Evolutionary conservation across 2,113 vertebrate genomes (phyloP).

Genomic region (Tachysurus vachellii): DNA sequence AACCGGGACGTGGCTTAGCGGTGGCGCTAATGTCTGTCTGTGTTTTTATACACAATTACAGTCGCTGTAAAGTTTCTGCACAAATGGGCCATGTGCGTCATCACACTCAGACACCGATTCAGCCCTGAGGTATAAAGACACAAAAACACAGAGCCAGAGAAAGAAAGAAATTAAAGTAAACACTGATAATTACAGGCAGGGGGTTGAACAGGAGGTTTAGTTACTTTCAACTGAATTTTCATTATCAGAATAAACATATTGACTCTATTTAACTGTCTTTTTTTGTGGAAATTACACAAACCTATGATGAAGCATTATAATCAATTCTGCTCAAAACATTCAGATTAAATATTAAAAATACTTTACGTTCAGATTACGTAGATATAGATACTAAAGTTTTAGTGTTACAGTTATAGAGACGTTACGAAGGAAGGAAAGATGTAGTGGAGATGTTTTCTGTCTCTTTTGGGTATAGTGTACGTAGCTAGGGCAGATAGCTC

Average conservation of each 20-base stretch:
- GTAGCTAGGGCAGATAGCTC: neutral
- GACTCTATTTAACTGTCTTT: neutral
- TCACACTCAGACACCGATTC: constrained; percentile 37
- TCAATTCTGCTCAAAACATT: neutral
- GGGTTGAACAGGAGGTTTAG: neutral
- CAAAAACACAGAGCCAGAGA: neutral
- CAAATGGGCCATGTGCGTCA: constrained; percentile 52
- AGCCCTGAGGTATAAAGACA: constrained; percentile 38
- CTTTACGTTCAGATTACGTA: neutral
- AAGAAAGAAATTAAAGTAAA: neutral
- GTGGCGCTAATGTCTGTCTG: constrained; percentile 13
- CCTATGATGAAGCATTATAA: neutral
- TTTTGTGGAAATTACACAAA: neutral
- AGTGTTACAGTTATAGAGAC: too few species aligned
- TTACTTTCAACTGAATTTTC: neutral
- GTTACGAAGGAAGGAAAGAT: neutral
- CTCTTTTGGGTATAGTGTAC: neutral
- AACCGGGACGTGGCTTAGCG: neutral
- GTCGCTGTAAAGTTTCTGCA: constrained; percentile 45
- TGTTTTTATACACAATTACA: constrained; percentile 38
- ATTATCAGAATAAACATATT: neutral
- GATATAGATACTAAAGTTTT: too few species aligned
- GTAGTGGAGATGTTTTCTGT: neutral
- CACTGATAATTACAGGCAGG: neutral
- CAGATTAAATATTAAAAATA: neutral